A percentile compares a stretch with the other conserved stretches of the same genome.
These are phyloP conservation scores for Sweltsa coloradensis DNA, from an alignment of 1,140 invertebrate genomes.

Conservation along the genomic window DNA sequence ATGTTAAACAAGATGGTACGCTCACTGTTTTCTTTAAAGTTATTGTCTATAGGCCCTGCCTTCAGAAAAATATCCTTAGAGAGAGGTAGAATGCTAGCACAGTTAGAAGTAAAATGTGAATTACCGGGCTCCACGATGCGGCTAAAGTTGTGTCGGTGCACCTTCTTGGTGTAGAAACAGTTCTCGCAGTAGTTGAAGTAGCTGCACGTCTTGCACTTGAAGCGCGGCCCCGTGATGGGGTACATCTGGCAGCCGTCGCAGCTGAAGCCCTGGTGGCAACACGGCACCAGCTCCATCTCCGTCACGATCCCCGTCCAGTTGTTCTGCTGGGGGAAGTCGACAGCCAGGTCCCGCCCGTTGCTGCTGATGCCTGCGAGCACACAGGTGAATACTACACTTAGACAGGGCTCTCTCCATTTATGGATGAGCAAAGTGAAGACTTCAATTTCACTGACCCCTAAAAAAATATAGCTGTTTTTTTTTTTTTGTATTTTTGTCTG, in stretches of 20 bases:
- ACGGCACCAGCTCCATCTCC: conserved; percentile 74
- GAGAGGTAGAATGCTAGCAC: no score
- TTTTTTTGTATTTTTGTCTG: no score
- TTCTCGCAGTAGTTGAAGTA: conserved; percentile 64
- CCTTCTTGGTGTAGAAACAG: conserved; percentile 57
- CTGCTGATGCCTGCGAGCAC: conserved; percentile 46
- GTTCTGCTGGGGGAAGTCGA: conserved; percentile 83
- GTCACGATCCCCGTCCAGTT: conserved; percentile 79
- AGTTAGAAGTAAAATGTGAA: conserved; percentile 9
- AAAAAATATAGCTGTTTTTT: no score
- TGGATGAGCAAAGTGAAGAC: no score
- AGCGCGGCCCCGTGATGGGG: conserved; percentile 52
- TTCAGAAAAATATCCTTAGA: no score
- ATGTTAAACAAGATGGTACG: no score
- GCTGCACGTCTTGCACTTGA: conserved; percentile 60
- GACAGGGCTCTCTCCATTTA: no score
- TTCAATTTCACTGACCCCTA: no score
- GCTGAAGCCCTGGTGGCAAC: conserved; percentile 47
- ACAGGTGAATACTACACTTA: no score
- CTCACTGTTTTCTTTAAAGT: no score
- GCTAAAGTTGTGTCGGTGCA: conserved; percentile 57
- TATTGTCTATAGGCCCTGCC: no score
- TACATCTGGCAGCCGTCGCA: conserved; percentile 53
- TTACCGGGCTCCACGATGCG: conserved; percentile 55
- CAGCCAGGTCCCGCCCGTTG: conserved; percentile 70